Evolutionary conservation across 2,113 vertebrate species (phyloP), one percentile per base, ranked within the genome.

Genomic region (Perccottus glenii): DNA sequence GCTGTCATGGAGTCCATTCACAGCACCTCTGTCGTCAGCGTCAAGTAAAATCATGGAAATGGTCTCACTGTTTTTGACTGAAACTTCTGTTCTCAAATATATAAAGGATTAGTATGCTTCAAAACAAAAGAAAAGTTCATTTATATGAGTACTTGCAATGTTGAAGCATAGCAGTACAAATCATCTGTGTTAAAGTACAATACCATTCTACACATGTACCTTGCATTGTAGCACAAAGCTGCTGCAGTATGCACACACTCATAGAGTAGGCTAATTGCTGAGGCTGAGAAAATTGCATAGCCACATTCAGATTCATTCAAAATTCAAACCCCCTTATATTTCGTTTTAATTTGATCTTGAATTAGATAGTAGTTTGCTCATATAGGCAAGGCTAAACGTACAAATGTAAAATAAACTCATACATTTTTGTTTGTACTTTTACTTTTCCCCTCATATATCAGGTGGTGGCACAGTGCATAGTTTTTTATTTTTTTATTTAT

Each of bases 1-100:
- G 96, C 97, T 0, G 93, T 98, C 60, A 98, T 99, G 95, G 94
- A 98, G 85, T 98, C 96, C 68, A 96, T 99, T 8, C 94, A 95
- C 14, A 93, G 84, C 15, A 91, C 94, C n/a, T 92, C 95, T 0
- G 5, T 95, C 0, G 95, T 98, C 56, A 75, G 77, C 0, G 96
- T 99, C 33, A 93, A 94, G 40, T 98, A 92, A 91, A 70, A 19
- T 5, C 46, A 44, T 9, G 15, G 1, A 9, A 68, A 9, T 8
- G 0, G 33, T 49, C 46, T 16, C 5, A 55, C 32, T 35, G 11
- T 35, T 33, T 35, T 56, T 4, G 46, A 14, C 40, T 16, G 61
- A 35, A 32, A 0, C 0, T 15, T 57, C 11, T 58, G 51, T 49
- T 6, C 46, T 0, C 43, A 68, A 33, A 42, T 16, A 27, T 27